Conservation (phyloP, 2,888 invertebrate genomes). For the Teleogryllus oceanicus region DNA sequence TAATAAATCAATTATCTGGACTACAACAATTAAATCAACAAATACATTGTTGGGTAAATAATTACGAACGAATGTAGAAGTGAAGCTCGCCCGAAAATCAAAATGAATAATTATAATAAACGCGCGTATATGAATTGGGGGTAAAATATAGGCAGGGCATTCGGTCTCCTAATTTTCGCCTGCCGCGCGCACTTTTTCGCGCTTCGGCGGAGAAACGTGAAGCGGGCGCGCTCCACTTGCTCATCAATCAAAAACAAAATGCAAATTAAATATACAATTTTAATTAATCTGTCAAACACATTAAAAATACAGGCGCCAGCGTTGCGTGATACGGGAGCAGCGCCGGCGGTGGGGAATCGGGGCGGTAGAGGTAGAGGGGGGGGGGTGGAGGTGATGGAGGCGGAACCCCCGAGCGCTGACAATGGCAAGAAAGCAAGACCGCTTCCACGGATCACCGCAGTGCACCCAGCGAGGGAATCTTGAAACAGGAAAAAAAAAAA, state of each 20-base stretch:
- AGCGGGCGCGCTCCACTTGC: background rate
- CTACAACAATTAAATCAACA: conserved; percentile 18
- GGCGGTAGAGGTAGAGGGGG: no score
- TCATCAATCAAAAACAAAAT: conserved; percentile 18
- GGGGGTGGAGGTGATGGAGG: no score
- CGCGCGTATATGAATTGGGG: background rate
- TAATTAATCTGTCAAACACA: conserved; percentile 18
- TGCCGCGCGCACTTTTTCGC: background rate
- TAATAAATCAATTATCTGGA: conserved; percentile 2
- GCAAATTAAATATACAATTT: conserved; percentile 18
- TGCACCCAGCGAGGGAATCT: no score
- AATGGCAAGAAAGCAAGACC: no score
- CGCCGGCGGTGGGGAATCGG: background rate
- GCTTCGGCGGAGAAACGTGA: background rate
- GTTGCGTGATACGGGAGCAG: background rate
- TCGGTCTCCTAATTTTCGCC: background rate
- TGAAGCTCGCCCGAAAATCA: background rate
- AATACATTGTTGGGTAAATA: background rate
- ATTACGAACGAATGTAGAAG: background rate
- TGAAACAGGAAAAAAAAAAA: background rate
- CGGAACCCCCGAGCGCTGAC: no score
- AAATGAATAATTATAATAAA: background rate
- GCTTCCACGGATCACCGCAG: no score
- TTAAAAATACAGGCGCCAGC: conserved; percentile 18
- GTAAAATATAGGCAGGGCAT: background rate